These are phyloP conservation scores for Ichneumoninae sp. DNA, from an alignment of 2,888 invertebrate species.

Conservation along the genomic window DNA sequence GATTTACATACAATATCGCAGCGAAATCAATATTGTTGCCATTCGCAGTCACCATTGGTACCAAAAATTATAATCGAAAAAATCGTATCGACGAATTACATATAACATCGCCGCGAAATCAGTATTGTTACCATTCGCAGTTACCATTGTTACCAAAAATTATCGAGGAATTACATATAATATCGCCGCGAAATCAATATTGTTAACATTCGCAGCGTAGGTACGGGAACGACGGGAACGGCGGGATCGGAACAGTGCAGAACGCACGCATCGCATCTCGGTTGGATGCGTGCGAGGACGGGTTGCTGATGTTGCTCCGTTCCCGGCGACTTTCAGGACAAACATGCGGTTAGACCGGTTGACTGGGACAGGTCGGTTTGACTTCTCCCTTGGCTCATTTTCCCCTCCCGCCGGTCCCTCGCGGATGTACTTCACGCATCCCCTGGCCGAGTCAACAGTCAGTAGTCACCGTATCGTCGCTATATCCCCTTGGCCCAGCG, in stretches of 20 bases:
- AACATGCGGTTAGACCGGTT: constrained; percentile 82
- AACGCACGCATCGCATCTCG: neutral
- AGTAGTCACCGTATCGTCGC: constrained; percentile 9
- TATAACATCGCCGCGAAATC: neutral
- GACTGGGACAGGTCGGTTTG: constrained; percentile 74
- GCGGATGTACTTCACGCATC: constrained; percentile 33
- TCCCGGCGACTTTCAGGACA: constrained; percentile 73
- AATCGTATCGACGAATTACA: neutral
- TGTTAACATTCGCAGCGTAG: neutral
- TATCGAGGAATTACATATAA: neutral
- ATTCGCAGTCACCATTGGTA: too few relatives aligned
- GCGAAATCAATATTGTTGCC: neutral
- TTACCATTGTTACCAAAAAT: too few relatives aligned
- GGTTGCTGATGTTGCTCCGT: constrained; percentile 69
- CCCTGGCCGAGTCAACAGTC: constrained; percentile 4
- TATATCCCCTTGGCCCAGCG: constrained; percentile 24
- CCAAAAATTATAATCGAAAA: neutral
- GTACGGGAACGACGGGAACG: neutral
- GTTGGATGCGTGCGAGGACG: constrained; percentile 66
- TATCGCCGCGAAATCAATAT: neutral
- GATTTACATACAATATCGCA: neutral
- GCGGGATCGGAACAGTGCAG: neutral
- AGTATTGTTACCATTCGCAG: neutral
- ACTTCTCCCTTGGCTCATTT: constrained; percentile 51
- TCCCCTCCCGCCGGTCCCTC: constrained; percentile 14